Evolutionary conservation across 2,113 vertebrate genomes (phyloP).

Genomic region (Sardina pilchardus): DNA sequence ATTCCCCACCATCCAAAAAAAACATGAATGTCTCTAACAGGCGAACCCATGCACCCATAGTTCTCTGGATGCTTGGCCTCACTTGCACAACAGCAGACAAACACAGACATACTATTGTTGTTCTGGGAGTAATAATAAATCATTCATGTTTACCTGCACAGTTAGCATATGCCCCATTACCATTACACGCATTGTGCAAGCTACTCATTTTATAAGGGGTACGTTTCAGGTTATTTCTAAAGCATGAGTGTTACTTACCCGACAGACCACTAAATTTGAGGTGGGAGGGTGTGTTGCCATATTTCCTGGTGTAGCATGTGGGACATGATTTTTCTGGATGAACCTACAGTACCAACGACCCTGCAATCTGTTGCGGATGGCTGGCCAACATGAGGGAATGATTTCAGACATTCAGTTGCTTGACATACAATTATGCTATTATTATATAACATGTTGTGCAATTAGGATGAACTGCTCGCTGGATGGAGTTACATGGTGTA

Average conservation of each 20-base stretch:
- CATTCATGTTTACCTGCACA: constrained; percentile 12
- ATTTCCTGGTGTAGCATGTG: neutral
- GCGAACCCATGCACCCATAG: neutral
- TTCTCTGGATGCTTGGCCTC: neutral
- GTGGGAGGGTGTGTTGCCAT: neutral
- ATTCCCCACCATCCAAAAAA: neutral
- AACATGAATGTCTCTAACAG: neutral
- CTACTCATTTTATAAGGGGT: neutral
- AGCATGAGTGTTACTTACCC: neutral
- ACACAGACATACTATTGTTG: constrained; percentile 8
- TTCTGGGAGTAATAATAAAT: neutral
- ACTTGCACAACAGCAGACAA: neutral
- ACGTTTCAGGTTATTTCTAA: neutral
- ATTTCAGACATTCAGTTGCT: neutral
- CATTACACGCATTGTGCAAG: neutral
- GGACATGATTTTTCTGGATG: neutral
- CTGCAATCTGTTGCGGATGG: neutral
- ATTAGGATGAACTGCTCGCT: neutral
- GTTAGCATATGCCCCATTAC: neutral
- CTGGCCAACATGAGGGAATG: neutral
- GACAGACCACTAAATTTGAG: neutral
- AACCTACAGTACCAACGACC: neutral
- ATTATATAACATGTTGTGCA: constrained; percentile 9
- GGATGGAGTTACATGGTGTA: neutral
- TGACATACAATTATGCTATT: neutral